Evolutionary conservation across 2,888 invertebrate species (phyloP).

Genomic region (Drosophila merina): DNA sequence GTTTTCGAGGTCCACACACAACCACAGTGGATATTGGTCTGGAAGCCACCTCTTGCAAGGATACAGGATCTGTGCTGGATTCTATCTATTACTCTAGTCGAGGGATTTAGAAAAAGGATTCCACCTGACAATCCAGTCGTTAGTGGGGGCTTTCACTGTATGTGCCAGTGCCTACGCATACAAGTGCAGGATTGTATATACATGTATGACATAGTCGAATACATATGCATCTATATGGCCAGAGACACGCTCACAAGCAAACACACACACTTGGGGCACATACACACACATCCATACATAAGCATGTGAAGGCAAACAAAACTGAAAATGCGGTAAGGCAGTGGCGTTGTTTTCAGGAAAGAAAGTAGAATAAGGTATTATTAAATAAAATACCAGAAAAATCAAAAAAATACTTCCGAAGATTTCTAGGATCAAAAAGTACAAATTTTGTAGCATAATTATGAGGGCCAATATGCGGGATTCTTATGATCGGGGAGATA

Average conservation of each 20-base stretch:
- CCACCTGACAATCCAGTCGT: slow-evolving; percentile 33
- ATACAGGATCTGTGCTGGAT: neutral
- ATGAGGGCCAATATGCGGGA: neutral
- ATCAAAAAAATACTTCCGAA: neutral
- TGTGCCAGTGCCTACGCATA: slow-evolving; percentile 48
- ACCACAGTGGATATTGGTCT: slow-evolving; percentile 27
- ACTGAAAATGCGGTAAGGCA: slow-evolving; percentile 78
- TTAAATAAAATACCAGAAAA: no score
- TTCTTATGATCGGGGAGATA: neutral
- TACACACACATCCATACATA: slow-evolving; percentile 64
- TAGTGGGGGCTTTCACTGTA: slow-evolving; percentile 70
- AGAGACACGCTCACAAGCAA: slow-evolving; percentile 42
- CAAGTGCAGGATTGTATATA: slow-evolving; percentile 35
- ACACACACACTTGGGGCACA: slow-evolving; percentile 24
- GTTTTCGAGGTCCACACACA: slow-evolving; percentile 61
- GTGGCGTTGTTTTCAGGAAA: slow-evolving; percentile 39
- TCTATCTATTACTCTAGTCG: neutral
- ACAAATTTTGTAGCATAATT: neutral
- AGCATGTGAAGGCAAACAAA: slow-evolving; percentile 79
- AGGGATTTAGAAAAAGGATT: slow-evolving; percentile 24
- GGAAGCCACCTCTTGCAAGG: neutral
- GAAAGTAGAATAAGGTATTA: neutral
- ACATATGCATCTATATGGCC: slow-evolving; percentile 72
- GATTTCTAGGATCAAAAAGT: neutral
- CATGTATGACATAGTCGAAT: slow-evolving; percentile 66